phyloP scores from a whole-genome alignment of 2,113 vertebrate genomes.

The Lepus americanus region DNA sequence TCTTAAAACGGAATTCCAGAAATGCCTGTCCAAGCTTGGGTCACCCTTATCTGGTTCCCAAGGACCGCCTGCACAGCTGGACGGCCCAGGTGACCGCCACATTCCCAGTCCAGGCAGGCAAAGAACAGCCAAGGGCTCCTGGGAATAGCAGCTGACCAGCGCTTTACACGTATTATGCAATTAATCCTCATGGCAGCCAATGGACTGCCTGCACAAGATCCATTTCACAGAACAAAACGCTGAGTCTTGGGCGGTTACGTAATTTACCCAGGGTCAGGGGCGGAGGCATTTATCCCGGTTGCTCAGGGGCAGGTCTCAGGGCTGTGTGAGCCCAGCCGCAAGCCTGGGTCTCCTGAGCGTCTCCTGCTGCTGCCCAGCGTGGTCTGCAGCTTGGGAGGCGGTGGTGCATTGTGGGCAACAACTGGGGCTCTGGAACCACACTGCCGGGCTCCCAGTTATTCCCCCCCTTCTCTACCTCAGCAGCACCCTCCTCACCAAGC shows the following conservation, averaged over 20 bases:
- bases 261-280: neutral
- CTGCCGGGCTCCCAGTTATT: neutral
- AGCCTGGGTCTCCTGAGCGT: too few relatives aligned
- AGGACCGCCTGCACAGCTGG: accelerated
- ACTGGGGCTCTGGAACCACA: neutral
- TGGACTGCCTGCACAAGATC: neutral
- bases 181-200: neutral
- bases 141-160: neutral
- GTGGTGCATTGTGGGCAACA: too few relatives aligned
- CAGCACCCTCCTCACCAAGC: accelerated
- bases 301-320: too few relatives aligned
- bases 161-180: accelerated
- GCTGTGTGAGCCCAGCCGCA: accelerated
- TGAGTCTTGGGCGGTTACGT: neutral
- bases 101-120: neutral
- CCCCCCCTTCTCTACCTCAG: too few relatives aligned
- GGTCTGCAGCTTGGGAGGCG: neutral
- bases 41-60: neutral
- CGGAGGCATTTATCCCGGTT: accelerated
- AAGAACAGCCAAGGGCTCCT: neutral
- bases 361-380: too few relatives aligned
- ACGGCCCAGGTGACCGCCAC: accelerated
- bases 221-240: neutral
- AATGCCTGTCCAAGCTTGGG: neutral
- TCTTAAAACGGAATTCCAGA: too few relatives aligned